phyloP scores from a whole-genome alignment of 2,113 vertebrate genomes.

The Forbesichthys agassizii region DNA sequence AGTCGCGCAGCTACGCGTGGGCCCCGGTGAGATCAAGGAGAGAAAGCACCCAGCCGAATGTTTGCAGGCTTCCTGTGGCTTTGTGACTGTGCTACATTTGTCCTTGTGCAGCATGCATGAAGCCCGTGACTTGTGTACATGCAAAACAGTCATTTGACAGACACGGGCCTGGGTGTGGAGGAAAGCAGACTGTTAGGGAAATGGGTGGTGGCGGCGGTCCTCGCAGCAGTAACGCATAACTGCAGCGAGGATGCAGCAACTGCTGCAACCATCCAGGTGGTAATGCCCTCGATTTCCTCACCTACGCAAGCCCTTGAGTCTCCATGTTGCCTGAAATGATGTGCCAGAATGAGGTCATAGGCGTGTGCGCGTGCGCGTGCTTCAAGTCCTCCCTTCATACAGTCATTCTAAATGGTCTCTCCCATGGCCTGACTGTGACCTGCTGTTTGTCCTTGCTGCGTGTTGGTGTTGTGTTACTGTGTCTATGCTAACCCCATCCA shows the following conservation, averaged over 20 bases:
- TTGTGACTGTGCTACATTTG: conserved; percentile 18
- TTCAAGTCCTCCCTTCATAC: conserved; percentile 9
- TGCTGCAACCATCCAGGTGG: conserved; percentile 9
- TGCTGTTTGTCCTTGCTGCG: conserved; percentile 26
- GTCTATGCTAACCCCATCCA: neutral
- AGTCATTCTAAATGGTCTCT: conserved; percentile 24
- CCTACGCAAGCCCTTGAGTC: conserved; percentile 33
- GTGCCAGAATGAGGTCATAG: too few species aligned
- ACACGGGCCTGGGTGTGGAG: conserved; percentile 5
- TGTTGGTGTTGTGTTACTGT: conserved; percentile 17
- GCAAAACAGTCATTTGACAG: conserved; percentile 5
- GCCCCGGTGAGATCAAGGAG: conserved; percentile 25
- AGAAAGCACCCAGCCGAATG: conserved; percentile 14
- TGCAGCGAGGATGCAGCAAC: conserved; percentile 28
- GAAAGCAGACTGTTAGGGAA: conserved; percentile 40
- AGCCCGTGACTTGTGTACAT: conserved; percentile 7
- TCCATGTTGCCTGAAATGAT: too few species aligned
- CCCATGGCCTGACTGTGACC: conserved; percentile 31
- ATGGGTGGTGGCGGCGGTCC: neutral
- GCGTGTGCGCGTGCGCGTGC: too few species aligned
- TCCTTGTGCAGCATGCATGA: neutral
- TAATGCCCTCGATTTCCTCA: conserved; percentile 8
- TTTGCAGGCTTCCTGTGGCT: conserved; percentile 64
- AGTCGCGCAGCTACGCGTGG: conserved; percentile 47
- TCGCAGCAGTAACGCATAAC: neutral